Conservation (phyloP, 2,113 vertebrate genomes). For the Cyprinus carpio region DNA sequence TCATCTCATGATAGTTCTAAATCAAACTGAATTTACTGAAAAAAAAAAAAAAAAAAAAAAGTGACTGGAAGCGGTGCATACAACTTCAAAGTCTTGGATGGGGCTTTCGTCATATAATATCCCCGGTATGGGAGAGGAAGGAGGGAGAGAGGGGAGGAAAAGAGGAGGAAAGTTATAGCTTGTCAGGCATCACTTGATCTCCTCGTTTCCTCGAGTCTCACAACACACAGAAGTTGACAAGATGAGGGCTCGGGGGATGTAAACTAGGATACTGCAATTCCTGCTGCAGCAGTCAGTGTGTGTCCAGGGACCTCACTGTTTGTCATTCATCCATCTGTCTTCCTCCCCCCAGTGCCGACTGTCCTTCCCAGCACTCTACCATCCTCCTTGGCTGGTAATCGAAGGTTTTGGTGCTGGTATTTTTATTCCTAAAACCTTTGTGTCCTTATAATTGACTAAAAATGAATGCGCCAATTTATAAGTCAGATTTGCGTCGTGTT, state of each 20-base stretch:
- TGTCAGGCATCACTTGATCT: conserved; percentile 18
- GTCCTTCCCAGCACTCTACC: conserved; percentile 1
- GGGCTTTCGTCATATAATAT: conserved; percentile 42
- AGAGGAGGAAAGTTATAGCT: not conserved
- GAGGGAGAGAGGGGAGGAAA: conserved; percentile 38
- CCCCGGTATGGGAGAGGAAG: conserved; percentile 59
- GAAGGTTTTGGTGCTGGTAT: not conserved
- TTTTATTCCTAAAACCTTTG: conserved; percentile 4
- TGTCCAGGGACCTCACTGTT: conserved; percentile 31
- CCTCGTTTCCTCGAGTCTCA: conserved; percentile 52
- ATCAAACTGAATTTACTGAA: conserved; percentile 60
- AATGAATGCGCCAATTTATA: not conserved
- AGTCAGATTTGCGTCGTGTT: not conserved
- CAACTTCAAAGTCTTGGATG: conserved; percentile 64
- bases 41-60: conserved; percentile 40
- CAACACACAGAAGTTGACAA: conserved; percentile 39
- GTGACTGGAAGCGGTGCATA: conserved; percentile 69
- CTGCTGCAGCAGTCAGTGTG: conserved; percentile 36
- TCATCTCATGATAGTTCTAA: conserved; percentile 55
- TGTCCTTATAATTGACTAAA: conserved; percentile 33
- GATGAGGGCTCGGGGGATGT: conserved; percentile 41
- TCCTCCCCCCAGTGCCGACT: not conserved
- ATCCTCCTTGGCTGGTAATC: not conserved
- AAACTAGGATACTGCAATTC: conserved; percentile 59
- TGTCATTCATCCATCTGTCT: conserved; percentile 3